Base-by-base conservation (phyloP, 2,113 vertebrate genomes). In the Megaceryle maxima region DNA sequence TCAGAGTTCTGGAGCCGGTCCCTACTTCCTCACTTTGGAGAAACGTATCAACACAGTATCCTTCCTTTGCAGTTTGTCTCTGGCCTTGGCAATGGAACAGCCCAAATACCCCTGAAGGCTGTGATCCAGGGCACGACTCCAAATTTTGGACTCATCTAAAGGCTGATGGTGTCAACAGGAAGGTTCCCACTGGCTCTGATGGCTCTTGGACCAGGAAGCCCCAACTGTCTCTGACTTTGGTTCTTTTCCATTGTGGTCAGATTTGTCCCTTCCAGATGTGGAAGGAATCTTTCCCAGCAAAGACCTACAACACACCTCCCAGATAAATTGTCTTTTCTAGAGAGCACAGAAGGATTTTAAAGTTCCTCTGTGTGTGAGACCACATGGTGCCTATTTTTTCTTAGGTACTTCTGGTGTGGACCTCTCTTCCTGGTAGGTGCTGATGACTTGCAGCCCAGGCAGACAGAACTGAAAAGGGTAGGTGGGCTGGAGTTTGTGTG, bases 41-140 rank as follows among this genome's bases (percentile, higher is more conserved):
- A 91, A 87, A 89, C 17, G 57, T 79, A 41, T 81, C 91, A 82
- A 62, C 0, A 0, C n/a, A 15, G 14, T 44, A 82, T 26, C 48
- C 25, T 89, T 91, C 70, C 74, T 92, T 89, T 68, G 66, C 57
- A 62, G 70, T 87, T 96, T 87, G 81, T 92, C 84, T 84, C 6
- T 3, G 55, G 48, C 18, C n/a, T 76, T 92, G 87, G 69, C 89
- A 83, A 19, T 26, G 31, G 14, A 89, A 24, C 29, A 86, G 33
- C 46, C 29, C 37, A 16, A n/a, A 13, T 68, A 28, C 24, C 39
- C 53, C 48, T 2, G 9, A 75, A 75, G 69, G 50, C 69, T 89
- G 33, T 76, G 35, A 57, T 76, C 37, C 74, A 91, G 43, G 80
- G 73, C 60, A 73, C 0, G 0, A 56, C 35, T 87, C 62, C 81